A percentile compares a stretch with the other conserved stretches of the same genome.
phyloP scores from a whole-genome alignment of 2,888 invertebrate species.

The Empis livida region DNA sequence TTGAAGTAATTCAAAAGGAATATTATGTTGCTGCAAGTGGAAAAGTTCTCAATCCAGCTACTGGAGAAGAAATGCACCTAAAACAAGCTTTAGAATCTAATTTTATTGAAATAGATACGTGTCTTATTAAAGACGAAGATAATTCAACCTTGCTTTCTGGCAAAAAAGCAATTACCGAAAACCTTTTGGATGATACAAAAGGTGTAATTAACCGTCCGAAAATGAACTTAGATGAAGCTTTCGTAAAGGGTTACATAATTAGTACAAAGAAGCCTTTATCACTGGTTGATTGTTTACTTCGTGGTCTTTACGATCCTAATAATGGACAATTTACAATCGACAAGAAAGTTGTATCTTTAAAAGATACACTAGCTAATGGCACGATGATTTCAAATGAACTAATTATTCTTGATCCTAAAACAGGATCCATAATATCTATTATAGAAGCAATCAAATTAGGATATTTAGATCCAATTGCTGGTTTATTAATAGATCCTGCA shows the following conservation, averaged over 20 bases:
- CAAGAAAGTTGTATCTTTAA: constrained; percentile 53
- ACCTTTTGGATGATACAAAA: constrained; percentile 54
- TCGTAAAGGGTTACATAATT: constrained; percentile 66
- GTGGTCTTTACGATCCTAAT: constrained; percentile 63
- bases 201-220: constrained; percentile 57
- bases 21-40: constrained; percentile 64
- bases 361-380: constrained; percentile 52
- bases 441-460: constrained; percentile 65
- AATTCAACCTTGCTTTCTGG: constrained; percentile 53
- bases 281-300: constrained; percentile 68
- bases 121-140: constrained; percentile 60
- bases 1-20: constrained; percentile 61
- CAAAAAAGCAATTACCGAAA: constrained; percentile 53
- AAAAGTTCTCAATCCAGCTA: constrained; percentile 61
- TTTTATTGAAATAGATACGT: constrained; percentile 56
- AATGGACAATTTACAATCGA: constrained; percentile 60
- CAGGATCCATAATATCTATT: constrained; percentile 66
- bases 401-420: constrained; percentile 66
- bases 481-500: constrained; percentile 63
- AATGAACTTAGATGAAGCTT: constrained; percentile 63
- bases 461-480: constrained; percentile 64
- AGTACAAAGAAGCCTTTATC: constrained; percentile 70
- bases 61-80: constrained; percentile 59
- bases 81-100: constrained; percentile 59
- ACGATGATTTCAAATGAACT: constrained; percentile 65